Evolutionary conservation across 2,888 invertebrate genomes (phyloP), one percentile per base, ranked within the genome.

Genomic region (Leptothorax acervorum): DNA sequence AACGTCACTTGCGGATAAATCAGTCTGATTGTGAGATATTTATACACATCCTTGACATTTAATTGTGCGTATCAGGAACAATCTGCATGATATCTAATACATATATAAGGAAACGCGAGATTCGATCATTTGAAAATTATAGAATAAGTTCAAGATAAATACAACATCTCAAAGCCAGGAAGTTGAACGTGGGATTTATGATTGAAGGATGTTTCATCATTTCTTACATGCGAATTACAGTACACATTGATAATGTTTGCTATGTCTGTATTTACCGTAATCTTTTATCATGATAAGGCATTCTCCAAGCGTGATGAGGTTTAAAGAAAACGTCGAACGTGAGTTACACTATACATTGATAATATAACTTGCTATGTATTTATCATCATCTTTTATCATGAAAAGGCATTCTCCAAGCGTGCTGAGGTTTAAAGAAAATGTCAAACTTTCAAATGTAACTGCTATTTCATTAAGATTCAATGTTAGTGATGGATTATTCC

Each of bases 331-430:
- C 42, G 8, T 35, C 35, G 35, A 35, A 35, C 35, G 35, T 35
- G 35, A 35, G 6, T 35, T 35, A 35, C 35, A 45, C 18, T 48
- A 48, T 48, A 65, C 11, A 28, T 28, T 42, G 5, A 11, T 28
- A 48, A 51, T 51, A 23, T 23, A 23, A 18, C 8, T 18, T 18
- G 9, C 18, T 68, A 48, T 51, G 11, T 51, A 18, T 68, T 68
- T 48, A 51, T 51, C 51, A 5, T 68, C 48, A 45, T 68, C 5
- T 31, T 68, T 48, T 53, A 53, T 70, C 53, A 71, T 53, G 35
- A 71, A 51, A 51, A 51, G 4, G 4, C 45, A 35, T 70, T 66
- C 1, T 70, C 12, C 18, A 51, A 6, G 31, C 31, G 1, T 51
- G 28, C 6, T 31, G 31, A 66, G 15, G 0, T 66, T 11, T 55